A percentile compares a stretch with the other conserved stretches of the same genome.
Conservation (phyloP, 2,888 invertebrate genomes). For the Diachrysia chrysitis region DNA sequence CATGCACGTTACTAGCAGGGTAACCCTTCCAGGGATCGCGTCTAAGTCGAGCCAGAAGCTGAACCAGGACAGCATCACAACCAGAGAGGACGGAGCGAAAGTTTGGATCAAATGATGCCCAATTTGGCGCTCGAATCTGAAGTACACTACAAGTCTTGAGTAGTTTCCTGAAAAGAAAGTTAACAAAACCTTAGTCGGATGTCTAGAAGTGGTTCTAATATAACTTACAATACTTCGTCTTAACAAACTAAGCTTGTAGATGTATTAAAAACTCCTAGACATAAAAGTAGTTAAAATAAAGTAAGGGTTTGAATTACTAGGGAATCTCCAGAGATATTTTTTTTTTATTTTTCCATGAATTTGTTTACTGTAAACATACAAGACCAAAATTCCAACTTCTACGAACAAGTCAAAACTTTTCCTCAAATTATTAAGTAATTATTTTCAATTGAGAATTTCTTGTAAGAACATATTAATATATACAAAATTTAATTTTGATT, state of each 20-base stretch:
- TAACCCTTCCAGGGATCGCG: constrained; percentile 95
- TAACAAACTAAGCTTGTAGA: no score
- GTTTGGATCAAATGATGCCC: constrained; percentile 96
- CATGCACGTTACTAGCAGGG: constrained; percentile 95
- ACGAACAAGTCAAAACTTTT: background rate
- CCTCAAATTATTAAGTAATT: background rate
- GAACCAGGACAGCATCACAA: constrained; percentile 96
- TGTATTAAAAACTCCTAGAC: no score
- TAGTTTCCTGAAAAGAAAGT: constrained; percentile 90
- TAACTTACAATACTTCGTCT: no score
- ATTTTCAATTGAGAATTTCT: background rate
- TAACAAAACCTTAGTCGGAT: no score
- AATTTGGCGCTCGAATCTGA: constrained; percentile 94
- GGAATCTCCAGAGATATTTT: background rate
- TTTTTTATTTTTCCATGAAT: no score
- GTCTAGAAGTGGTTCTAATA: no score
- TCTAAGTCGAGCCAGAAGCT: constrained; percentile 96
- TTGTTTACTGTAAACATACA: background rate
- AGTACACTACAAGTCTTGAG: constrained; percentile 93
- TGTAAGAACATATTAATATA: background rate
- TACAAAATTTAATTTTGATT: background rate
- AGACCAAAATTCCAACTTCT: background rate
- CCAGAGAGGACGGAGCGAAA: constrained; percentile 94
- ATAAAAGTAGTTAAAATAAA: no score
- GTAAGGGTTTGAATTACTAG: no score